Conservation (phyloP, 2,113 vertebrate genomes). For the Asarcornis scutulata region DNA sequence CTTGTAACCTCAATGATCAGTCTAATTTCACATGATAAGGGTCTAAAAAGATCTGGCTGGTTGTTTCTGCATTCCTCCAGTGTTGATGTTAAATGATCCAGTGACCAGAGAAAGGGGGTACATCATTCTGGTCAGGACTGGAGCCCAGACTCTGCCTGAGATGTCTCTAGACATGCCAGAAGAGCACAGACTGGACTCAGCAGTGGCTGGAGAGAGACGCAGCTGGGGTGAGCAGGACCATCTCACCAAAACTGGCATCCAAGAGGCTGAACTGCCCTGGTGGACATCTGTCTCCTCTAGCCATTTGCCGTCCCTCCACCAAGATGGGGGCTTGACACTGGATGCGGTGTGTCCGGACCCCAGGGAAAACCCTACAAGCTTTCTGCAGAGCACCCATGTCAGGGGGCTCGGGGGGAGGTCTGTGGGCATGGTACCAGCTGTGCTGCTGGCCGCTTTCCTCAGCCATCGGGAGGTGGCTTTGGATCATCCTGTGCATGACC, state of each 20-base stretch:
- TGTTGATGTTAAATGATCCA: not conserved
- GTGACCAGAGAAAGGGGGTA: not conserved
- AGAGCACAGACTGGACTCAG: not conserved
- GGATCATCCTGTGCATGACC: not conserved
- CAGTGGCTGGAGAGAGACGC: not conserved
- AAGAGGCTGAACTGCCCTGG: not conserved
- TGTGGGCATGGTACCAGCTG: not conserved
- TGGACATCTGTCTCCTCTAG: not conserved
- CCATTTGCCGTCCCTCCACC: not conserved
- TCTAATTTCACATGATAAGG: not conserved
- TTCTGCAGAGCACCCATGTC: not conserved
- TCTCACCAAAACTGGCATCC: not conserved
- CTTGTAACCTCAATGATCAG: not conserved
- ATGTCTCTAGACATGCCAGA: not conserved
- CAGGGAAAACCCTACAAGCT: not conserved
- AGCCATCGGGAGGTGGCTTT: accelerated
- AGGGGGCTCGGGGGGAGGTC: not conserved
- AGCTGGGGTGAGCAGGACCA: not conserved
- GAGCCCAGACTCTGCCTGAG: not conserved
- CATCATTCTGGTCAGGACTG: not conserved
- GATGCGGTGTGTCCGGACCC: not conserved
- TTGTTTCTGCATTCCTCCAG: not conserved
- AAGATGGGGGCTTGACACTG: not conserved
- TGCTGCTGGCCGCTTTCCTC: not conserved
- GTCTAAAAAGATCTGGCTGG: not conserved